A percentile compares a stretch with the other conserved stretches of the same genome.
phyloP scores from a whole-genome alignment of 2,888 invertebrate genomes.

The Tetragonula carbonaria region DNA sequence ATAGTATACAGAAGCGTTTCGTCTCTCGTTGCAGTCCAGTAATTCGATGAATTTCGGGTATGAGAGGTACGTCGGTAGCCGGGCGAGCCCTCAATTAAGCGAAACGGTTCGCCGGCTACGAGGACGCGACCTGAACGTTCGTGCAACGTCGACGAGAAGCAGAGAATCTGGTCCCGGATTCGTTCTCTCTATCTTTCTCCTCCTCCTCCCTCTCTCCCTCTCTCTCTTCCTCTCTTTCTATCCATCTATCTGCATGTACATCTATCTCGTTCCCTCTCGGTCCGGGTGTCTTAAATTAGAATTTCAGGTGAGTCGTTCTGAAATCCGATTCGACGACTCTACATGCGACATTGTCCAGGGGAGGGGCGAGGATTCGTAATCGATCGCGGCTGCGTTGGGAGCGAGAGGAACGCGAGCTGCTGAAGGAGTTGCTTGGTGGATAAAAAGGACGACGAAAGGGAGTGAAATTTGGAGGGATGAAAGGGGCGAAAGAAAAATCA shows the following conservation, averaged over 20 bases:
- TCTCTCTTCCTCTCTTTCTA: neutral
- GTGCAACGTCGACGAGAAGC: slow-evolving; percentile 35
- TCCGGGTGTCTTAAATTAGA: slow-evolving; percentile 70
- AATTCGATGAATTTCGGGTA: slow-evolving; percentile 58
- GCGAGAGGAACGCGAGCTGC: slow-evolving; percentile 23
- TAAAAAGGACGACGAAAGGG: slow-evolving; percentile 35
- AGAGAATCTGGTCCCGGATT: slow-evolving; percentile 38
- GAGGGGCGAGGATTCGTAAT: slow-evolving; percentile 54
- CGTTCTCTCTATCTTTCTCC: no score
- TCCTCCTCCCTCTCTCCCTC: no score
- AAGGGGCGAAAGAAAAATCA: neutral
- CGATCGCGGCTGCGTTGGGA: slow-evolving; percentile 54
- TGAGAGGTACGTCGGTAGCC: slow-evolving; percentile 29
- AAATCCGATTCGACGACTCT: slow-evolving; percentile 71
- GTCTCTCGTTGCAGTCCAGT: slow-evolving; percentile 27
- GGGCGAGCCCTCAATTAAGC: slow-evolving; percentile 59
- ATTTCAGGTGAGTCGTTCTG: slow-evolving; percentile 69
- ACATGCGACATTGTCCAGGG: slow-evolving; percentile 35
- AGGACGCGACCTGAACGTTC: slow-evolving; percentile 53
- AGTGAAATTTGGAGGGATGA: neutral
- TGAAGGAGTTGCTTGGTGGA: slow-evolving; percentile 1
- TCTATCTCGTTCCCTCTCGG: neutral
- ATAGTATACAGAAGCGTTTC: neutral
- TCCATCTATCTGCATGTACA: neutral
- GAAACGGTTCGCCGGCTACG: slow-evolving; percentile 53